These are phyloP conservation scores for Pantherophis guttatus DNA, from an alignment of 2,113 vertebrate species.

Conservation along the genomic window DNA sequence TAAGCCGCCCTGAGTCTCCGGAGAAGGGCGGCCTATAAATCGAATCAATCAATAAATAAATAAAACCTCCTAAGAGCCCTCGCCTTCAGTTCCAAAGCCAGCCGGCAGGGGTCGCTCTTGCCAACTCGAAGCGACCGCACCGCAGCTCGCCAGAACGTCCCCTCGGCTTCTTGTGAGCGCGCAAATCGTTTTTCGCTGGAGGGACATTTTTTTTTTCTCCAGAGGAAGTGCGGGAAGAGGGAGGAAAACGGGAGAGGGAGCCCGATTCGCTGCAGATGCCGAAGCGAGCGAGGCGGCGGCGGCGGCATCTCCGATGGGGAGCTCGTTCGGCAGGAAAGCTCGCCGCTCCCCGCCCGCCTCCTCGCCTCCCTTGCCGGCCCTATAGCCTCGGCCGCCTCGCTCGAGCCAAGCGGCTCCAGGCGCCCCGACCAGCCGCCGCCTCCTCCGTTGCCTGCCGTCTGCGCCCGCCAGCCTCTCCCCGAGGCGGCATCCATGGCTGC, in stretches of 20 bases:
- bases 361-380: too few species aligned
- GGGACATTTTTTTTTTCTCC: not conserved
- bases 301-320: not conserved
- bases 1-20: too few species aligned
- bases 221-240: not conserved
- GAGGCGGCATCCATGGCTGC: not conserved
- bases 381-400: not conserved
- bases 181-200: not conserved
- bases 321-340: rapidly evolving
- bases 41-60: too few species aligned
- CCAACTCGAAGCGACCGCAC: not conserved
- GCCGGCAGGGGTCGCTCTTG: slow-evolving; percentile 43
- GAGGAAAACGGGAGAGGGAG: rapidly evolving
- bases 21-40: too few species aligned
- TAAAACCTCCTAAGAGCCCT: not conserved
- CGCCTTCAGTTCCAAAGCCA: rapidly evolving
- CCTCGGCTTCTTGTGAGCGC: not conserved
- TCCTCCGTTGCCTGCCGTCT: not conserved
- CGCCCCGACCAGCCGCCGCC: not conserved
- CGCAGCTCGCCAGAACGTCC: not conserved
- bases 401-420: too few species aligned
- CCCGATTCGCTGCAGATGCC: not conserved
- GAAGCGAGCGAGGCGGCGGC: not conserved
- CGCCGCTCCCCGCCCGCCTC: not conserved
- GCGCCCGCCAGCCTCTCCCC: not conserved